Conservation (phyloP, 37 sponge, comb jelly and placozoan genomes). For the Theonella swinhoei region DNA sequence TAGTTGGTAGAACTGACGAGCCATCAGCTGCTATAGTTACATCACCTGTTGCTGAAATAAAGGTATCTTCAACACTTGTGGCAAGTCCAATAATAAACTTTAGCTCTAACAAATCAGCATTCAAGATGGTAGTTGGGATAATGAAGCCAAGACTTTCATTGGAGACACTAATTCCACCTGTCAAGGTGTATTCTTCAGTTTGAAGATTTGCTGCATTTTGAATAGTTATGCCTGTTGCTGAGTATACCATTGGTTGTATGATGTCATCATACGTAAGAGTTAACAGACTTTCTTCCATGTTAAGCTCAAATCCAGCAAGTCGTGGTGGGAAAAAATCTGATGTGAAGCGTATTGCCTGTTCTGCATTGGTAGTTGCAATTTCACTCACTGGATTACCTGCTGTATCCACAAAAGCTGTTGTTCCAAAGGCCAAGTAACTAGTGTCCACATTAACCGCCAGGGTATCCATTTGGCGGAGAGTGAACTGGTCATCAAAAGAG, state of each 20-base stretch:
- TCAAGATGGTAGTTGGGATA: conserved; percentile 62
- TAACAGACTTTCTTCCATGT: conserved; percentile 77
- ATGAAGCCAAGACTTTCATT: conserved; percentile 73
- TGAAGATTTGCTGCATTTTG: conserved; percentile 64
- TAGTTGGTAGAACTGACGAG: conserved; percentile 23
- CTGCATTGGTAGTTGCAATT: conserved; percentile 25
- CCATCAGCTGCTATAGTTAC: conserved; percentile 58
- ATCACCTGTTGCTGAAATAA: conserved; percentile 50
- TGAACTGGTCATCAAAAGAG: conserved; percentile 66
- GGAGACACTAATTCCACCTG: conserved; percentile 64
- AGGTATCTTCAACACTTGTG: conserved; percentile 63
- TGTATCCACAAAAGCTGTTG: conserved; percentile 74
- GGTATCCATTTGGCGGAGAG: conserved; percentile 40
- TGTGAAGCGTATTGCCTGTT: conserved; percentile 19
- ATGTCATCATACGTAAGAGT: conserved; percentile 87
- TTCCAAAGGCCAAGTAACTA: conserved; percentile 64
- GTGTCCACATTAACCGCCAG: conserved; percentile 61
- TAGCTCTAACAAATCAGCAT: conserved; percentile 61
- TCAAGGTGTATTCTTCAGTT: conserved; percentile 55
- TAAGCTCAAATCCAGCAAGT: conserved; percentile 72
- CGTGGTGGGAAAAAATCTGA: conserved; percentile 62
- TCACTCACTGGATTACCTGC: conserved; percentile 61
- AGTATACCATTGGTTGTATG: conserved; percentile 55
- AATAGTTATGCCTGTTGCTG: conserved; percentile 71
- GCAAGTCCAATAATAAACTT: conserved; percentile 74